Conservation (phyloP, 2,113 vertebrate genomes). For the Leucosticte australis region DNA sequence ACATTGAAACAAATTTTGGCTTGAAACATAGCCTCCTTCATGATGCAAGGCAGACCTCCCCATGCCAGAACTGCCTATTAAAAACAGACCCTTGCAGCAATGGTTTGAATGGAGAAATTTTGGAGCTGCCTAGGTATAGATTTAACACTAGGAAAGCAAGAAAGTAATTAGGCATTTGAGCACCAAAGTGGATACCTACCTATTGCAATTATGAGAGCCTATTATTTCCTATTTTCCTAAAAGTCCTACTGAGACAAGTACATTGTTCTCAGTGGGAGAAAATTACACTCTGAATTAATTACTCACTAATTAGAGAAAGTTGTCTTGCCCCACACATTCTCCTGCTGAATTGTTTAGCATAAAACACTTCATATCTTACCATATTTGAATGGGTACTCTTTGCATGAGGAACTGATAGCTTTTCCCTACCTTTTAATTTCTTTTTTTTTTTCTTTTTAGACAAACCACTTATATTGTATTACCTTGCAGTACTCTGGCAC, state of each 20-base stretch:
- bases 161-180: slow-evolving; percentile 31
- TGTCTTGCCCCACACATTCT: slow-evolving; percentile 39
- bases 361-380: not conserved
- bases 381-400: not conserved
- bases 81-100: not conserved
- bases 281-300: slow-evolving; percentile 41
- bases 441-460: not conserved
- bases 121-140: not conserved
- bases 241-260: slow-evolving; percentile 27
- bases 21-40: not conserved
- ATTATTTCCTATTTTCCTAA: slow-evolving; percentile 36
- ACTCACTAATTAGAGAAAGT: slow-evolving; percentile 11
- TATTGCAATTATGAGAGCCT: not conserved
- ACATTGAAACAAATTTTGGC: not conserved
- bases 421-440: not conserved
- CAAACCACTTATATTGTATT: not conserved
- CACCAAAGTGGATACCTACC: not conserved
- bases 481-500: not conserved
- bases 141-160: not conserved
- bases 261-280: slow-evolving; percentile 26
- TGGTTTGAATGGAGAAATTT: not conserved
- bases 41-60: not conserved
- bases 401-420: not conserved
- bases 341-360: slow-evolving; percentile 1
- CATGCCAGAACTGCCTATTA: not conserved